Base-by-base conservation (phyloP, 2,113 vertebrate species). In the Xenopus borealis region DNA sequence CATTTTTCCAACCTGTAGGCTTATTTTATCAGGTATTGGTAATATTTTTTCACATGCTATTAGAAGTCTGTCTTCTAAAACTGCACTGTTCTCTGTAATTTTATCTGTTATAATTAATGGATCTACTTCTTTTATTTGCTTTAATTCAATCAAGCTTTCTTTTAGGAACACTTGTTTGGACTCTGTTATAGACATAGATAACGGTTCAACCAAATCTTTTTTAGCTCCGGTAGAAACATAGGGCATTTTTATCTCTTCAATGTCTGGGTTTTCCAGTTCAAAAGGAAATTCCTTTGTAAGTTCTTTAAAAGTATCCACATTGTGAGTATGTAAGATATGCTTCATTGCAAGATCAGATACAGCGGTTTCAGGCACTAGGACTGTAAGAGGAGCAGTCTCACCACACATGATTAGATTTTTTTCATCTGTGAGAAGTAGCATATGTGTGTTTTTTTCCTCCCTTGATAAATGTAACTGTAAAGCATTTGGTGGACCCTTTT, bases 271-370 rank as follows among this genome's bases (percentile, higher is more conserved):
- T 78, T 12, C 83, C 27, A 33, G 45, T 8, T 45, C n/a, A 19
- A 75, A 45, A 80, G 53, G 90, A 82, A 12, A 85, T 69, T 93
- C 92, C 69, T 89, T 93, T 85, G 76, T 72, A 23, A 90, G 79
- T 5, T 78, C 65, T 1, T 85, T 67, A 62, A 75, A 50, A 0
- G 78, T 80, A 70, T 88, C 81, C 1, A 87, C 85, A 33, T 84
- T 84, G 57, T 87, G 81, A 75, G 81, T 44, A 2, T 72, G 83
- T 11, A 89, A 17, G 0, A 80, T 46, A n/a, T 85, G 84, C 40
- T 72, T 85, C 19, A 85, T 82, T 55, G 91, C 90, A 3, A 55
- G 72, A 4, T 44, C 68, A n/a, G 78, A 2, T 40, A 80, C 68
- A 1, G 70, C 59, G 0, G 77, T 69, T 47, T 84, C 82, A 68